Conservation (phyloP, 2,888 invertebrate species). For the Caenorhabditis wallacei region DNA sequence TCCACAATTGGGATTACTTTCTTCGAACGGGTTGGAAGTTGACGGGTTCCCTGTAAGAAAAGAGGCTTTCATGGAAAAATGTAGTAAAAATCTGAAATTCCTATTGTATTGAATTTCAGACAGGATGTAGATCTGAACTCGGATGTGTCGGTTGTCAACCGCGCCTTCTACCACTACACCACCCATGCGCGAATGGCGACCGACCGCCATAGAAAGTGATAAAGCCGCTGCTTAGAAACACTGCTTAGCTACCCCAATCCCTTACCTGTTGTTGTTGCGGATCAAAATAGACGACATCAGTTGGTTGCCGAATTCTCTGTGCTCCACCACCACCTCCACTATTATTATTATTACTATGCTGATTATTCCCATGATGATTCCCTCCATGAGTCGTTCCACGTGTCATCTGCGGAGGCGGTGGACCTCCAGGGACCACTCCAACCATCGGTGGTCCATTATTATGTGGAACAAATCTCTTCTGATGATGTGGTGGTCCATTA, state of each 20-base stretch:
- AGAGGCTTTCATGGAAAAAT: too few species aligned
- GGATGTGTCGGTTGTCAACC: too few species aligned
- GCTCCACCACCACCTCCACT: constrained; percentile 2
- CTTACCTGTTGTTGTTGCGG: constrained; percentile 61
- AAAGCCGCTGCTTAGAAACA: too few species aligned
- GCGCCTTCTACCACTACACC: too few species aligned
- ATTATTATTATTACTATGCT: constrained; percentile 3
- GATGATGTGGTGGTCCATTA: constrained; percentile 25
- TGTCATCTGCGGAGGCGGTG: constrained; percentile 63
- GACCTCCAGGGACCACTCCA: constrained; percentile 15
- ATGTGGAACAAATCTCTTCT: constrained; percentile 16
- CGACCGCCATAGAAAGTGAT: too few species aligned
- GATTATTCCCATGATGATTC: constrained; percentile 2
- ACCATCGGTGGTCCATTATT: constrained; percentile 26
- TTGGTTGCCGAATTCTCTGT: constrained; percentile 60
- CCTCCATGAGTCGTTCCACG: constrained; percentile 51
- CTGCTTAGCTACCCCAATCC: too few species aligned
- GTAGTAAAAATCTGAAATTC: too few species aligned
- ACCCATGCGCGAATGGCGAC: too few species aligned
- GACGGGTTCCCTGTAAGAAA: constrained; percentile 56
- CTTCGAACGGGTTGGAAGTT: constrained; percentile 52
- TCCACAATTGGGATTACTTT: constrained; percentile 64
- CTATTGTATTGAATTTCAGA: too few species aligned
- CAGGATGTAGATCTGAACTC: too few species aligned
- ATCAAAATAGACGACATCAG: constrained; percentile 67